Percentiles rank a stretch among this genome's conserved stretches.
phyloP scores from a whole-genome alignment of 2,888 invertebrate species.

The Halocaridina rubra region DNA sequence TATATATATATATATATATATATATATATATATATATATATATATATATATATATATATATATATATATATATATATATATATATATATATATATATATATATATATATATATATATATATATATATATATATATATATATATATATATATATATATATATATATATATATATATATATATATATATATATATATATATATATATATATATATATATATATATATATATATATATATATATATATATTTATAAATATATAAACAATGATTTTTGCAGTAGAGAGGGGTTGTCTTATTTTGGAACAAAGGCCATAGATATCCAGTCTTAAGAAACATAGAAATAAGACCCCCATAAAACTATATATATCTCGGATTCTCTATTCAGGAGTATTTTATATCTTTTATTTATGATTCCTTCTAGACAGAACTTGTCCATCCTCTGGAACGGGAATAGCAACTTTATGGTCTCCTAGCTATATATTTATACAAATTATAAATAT shows the following conservation, averaged over 20 bases:
- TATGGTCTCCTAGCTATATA: no score
- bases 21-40: conserved; percentile 8
- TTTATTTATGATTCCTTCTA: no score
- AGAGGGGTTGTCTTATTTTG: background rate
- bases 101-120: background rate
- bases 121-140: background rate
- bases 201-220: background rate
- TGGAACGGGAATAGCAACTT: no score
- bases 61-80: background rate
- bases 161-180: conserved; percentile 8
- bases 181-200: conserved; percentile 8
- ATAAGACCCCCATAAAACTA: no score
- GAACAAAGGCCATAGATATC: no score
- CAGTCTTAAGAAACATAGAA: no score
- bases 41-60: background rate
- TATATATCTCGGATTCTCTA: no score
- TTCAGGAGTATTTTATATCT: no score
- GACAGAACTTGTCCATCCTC: no score
- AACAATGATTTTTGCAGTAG: background rate
- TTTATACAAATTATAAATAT: no score
- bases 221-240: conserved; percentile 1
- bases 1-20: background rate
- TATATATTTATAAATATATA: conserved; percentile 1
- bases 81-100: background rate
- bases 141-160: conserved; percentile 8